Base-by-base conservation (phyloP, 2,888 invertebrate genomes). In the Drosophila barbarae region DNA sequence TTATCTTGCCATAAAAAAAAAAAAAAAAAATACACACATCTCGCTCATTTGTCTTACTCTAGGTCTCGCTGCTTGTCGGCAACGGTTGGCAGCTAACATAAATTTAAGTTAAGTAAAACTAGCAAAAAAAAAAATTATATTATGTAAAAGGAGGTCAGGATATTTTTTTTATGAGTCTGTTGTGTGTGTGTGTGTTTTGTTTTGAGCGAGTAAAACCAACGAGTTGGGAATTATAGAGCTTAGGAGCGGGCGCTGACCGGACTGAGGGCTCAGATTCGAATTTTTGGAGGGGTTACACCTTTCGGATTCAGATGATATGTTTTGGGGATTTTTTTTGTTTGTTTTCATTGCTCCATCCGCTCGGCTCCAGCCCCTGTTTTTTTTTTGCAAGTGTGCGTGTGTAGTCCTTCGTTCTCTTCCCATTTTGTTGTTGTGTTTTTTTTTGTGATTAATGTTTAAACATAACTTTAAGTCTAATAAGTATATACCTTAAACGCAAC, bases 391-490 rank as follows among this genome's bases (percentile, higher is more conserved):
- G 46, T 39, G 36, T 39, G 64, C 54, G 18, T 39, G 54, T 70
- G 55, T 73, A 86, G 86, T 86, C 86, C 87, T 86, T 86, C 76
- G 72, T 83, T 86, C 87, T 87, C 87, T 74, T 87, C 78, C 85
- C 82, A 71, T 71, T 69, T 75, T 49, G 65, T 55, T 47, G 41
- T 50, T 44, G 18, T 21, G 18, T 21, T 39, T 42, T 69, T 3
- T 23, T 23, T 23, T 55, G 34, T 57, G 23, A 21, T 59, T 71
- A 60, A 58, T 59, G n/a, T 30, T 69, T 51, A 70, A 74, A 74
- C 56, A 54, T 70, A 70, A 69, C 38, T 63, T 58, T 72, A 67
- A 75, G 35, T 36, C 71, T 76, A 78, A 68, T 68, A 68, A 68
- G 68, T 68, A 69, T 61, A 69, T 61, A 50, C 38, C 34, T 42